phyloP scores from a whole-genome alignment of 2,797 vertebrate species.

The Alosa sapidissima region DNA sequence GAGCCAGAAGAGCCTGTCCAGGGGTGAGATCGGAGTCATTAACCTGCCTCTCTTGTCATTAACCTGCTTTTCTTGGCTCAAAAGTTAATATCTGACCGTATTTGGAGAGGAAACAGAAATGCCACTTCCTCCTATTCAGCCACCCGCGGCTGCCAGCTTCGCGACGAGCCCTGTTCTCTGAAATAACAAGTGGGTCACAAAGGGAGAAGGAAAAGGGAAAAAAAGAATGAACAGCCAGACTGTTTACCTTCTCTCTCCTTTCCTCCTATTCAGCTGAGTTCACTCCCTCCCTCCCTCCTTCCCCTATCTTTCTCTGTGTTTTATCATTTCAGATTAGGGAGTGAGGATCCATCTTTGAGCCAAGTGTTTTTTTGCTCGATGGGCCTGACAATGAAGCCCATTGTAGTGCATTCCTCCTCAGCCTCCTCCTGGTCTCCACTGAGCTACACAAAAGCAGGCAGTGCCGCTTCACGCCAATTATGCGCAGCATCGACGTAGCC shows the following conservation, averaged over 20 bases:
- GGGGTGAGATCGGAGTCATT: constrained; percentile 12
- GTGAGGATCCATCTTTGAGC: constrained; percentile 5
- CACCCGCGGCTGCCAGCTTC: constrained; percentile 24
- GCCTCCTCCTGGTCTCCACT: constrained; percentile 8
- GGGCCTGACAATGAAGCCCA: constrained; percentile 25
- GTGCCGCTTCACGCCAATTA: constrained; percentile 22
- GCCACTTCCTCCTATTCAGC: constrained; percentile 74
- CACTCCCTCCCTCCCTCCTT: constrained; percentile 23
- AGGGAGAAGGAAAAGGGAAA: constrained; percentile 34
- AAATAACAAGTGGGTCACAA: constrained; percentile 59
- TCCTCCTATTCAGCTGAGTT: constrained; percentile 28
- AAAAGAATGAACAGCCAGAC: background rate
- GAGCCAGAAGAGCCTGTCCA: background rate
- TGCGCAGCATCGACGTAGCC: constrained; percentile 29
- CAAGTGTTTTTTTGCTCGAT: constrained; percentile 31
- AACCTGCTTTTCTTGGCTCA: constrained; percentile 53
- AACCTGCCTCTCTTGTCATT: constrained; percentile 48
- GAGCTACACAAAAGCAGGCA: constrained; percentile 27
- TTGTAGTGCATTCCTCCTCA: constrained; percentile 24
- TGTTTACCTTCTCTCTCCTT: constrained; percentile 53
- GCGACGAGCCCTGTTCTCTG: constrained; percentile 54
- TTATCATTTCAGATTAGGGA: constrained; percentile 49
- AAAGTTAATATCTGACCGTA: constrained; percentile 58
- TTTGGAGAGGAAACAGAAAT: constrained; percentile 60
- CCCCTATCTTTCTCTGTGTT: constrained; percentile 39